A percentile compares a stretch with the other conserved stretches of the same genome.
phyloP scores from a whole-genome alignment of 2,113 vertebrate species.

The Dermatemys mawii region DNA sequence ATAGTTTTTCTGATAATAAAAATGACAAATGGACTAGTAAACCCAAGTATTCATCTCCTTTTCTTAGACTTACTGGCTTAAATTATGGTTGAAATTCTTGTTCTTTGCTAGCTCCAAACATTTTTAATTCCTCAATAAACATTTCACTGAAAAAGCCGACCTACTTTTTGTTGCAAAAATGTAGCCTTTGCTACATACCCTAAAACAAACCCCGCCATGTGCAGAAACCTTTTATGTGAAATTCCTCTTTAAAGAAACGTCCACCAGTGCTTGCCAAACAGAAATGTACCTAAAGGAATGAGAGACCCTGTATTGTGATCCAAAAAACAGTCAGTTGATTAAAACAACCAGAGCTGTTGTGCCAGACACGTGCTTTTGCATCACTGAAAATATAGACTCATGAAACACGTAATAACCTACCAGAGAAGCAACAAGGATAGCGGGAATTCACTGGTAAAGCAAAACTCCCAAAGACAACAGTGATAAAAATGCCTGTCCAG shows the following conservation, averaged over 20 bases:
- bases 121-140: background rate
- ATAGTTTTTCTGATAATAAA: slow-evolving; percentile 47
- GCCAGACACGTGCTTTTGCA: background rate
- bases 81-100: background rate
- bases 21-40: background rate
- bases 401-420: background rate
- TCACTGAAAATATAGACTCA: accelerated
- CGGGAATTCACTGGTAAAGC: background rate
- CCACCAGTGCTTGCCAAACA: too few species aligned
- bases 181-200: background rate
- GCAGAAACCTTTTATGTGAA: background rate
- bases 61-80: slow-evolving; percentile 49
- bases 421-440: background rate
- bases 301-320: background rate
- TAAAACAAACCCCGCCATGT: background rate
- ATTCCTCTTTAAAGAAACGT: accelerated
- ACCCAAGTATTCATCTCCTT: background rate
- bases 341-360: background rate
- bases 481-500: background rate
- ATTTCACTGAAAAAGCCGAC: background rate
- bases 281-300: too few species aligned
- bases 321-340: background rate
- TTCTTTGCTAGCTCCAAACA: background rate
- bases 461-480: background rate
- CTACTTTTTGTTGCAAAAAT: background rate